phyloP scores from a whole-genome alignment of 2,797 vertebrate species.

The Mormyrops boulengeri region DNA sequence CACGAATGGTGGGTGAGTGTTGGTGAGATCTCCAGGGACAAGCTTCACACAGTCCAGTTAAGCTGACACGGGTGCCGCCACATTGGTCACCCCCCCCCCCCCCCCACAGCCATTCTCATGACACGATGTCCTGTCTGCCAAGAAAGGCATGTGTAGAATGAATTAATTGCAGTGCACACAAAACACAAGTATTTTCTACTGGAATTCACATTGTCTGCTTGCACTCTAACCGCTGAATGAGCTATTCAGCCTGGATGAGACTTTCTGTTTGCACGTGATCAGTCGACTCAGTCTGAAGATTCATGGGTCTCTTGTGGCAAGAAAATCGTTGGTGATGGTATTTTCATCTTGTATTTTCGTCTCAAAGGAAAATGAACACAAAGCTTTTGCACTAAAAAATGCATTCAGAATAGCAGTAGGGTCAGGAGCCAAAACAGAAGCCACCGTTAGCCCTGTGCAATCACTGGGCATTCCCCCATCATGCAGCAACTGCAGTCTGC shows the following conservation, averaged over 20 bases:
- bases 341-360: background rate
- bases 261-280: background rate
- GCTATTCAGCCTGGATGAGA: background rate
- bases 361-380: background rate
- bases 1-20: background rate
- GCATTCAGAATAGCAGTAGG: background rate
- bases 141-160: background rate
- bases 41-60: background rate
- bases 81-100: background rate
- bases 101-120: background rate
- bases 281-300: background rate
- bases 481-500: conserved; percentile 23
- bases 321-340: background rate
- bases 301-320: background rate
- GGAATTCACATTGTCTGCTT: background rate
- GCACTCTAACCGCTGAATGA: background rate
- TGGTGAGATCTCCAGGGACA: background rate
- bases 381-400: background rate
- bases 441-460: background rate
- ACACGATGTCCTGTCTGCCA: background rate
- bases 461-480: conserved; percentile 8
- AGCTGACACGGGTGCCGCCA: background rate
- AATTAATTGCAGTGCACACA: background rate
- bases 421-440: background rate
- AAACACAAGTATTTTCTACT: background rate